Evolutionary conservation across 2,113 vertebrate genomes (phyloP).

Genomic region (Oreotrochilus melanogaster): DNA sequence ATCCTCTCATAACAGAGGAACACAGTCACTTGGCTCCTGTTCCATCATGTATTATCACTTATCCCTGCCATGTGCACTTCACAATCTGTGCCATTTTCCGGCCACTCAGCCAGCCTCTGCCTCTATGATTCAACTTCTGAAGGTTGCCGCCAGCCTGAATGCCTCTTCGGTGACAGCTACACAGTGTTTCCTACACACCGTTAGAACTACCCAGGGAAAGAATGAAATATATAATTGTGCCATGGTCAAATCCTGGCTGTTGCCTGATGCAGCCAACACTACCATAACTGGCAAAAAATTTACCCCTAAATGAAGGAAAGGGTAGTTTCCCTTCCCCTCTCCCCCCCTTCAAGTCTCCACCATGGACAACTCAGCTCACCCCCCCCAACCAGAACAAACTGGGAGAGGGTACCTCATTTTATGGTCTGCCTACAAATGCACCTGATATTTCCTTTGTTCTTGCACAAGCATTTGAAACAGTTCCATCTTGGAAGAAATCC

Average conservation of each 20-base stretch:
- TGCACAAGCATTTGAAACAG: background rate
- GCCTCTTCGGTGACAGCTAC: background rate
- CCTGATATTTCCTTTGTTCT: background rate
- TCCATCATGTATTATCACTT: slow-evolving; percentile 32
- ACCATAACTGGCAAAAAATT: background rate
- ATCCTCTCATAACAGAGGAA: slow-evolving; percentile 17
- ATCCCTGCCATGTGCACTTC: background rate
- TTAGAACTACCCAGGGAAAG: background rate
- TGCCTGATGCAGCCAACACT: background rate
- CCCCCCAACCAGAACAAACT: background rate
- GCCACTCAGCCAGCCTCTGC: slow-evolving; percentile 23
- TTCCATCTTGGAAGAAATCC: background rate
- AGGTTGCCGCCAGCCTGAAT: background rate
- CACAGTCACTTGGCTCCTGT: slow-evolving; percentile 20
- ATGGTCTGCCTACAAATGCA: background rate
- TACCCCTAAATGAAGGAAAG: background rate
- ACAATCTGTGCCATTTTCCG: slow-evolving; percentile 20
- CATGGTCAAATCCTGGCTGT: background rate
- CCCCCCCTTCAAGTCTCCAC: background rate
- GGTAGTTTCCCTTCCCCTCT: background rate
- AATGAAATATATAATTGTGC: background rate
- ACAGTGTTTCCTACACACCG: fast-evolving
- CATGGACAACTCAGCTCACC: background rate
- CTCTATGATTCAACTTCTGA: slow-evolving; percentile 36
- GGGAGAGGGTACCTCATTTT: background rate